phyloP scores from a whole-genome alignment of 2,888 invertebrate genomes.

The Agonopterix heracliana region DNA sequence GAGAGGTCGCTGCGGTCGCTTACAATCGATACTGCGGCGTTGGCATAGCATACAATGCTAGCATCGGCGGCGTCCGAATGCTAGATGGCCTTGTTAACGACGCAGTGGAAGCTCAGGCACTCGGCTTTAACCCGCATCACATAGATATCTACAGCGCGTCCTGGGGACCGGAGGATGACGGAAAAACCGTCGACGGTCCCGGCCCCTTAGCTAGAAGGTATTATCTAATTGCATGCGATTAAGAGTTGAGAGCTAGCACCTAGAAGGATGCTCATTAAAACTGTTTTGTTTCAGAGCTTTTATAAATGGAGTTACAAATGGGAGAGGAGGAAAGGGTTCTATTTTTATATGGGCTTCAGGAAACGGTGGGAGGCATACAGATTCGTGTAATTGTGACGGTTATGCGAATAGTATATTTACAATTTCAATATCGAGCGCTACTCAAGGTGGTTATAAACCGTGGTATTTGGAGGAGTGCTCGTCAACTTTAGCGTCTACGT shows the following conservation, averaged over 20 bases:
- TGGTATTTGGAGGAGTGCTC: conserved; percentile 99
- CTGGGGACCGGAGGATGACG: conserved; percentile 98
- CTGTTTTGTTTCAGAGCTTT: conserved; percentile 82
- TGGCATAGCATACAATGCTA: conserved; percentile 97
- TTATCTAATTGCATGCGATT: conserved; percentile 40
- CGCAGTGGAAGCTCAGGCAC: conserved; percentile 94
- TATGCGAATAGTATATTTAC: conserved; percentile 99
- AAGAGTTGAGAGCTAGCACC: conserved; percentile 29
- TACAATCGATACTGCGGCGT: conserved; percentile 98
- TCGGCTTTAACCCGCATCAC: conserved; percentile 94
- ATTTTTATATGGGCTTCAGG: conserved; percentile 99
- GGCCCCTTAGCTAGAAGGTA: conserved; percentile 89
- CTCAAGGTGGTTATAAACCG: conserved; percentile 95
- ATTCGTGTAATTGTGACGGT: conserved; percentile 99
- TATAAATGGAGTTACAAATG: conserved; percentile 94
- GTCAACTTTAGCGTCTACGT: conserved; percentile 98
- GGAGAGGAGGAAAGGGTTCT: conserved; percentile 94
- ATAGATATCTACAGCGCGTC: conserved; percentile 98
- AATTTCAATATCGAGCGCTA: conserved; percentile 97
- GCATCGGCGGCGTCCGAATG: conserved; percentile 98
- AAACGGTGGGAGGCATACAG: conserved; percentile 95
- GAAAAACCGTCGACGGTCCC: conserved; percentile 97
- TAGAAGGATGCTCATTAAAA: conserved; percentile 57
- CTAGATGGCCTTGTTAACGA: conserved; percentile 98
- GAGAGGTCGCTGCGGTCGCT: conserved; percentile 97